Conservation (phyloP, 2,888 invertebrate genomes). For the Acleris sparsana region DNA sequence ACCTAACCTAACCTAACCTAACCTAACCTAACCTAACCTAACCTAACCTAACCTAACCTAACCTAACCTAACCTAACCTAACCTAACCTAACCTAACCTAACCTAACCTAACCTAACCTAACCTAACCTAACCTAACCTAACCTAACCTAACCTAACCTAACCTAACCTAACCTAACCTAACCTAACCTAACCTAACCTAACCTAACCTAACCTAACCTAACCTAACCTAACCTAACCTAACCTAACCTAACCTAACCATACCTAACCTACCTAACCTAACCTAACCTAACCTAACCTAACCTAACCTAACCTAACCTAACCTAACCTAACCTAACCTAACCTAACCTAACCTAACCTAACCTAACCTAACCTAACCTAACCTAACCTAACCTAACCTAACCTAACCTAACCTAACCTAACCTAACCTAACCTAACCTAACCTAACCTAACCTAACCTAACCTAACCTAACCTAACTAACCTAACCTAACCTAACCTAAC, state of each 20-base stretch:
- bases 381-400: conserved; percentile 42
- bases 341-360: conserved; percentile 39
- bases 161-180: conserved; percentile 42
- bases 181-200: conserved; percentile 37
- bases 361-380: conserved; percentile 41
- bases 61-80: too few relatives aligned
- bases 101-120: too few relatives aligned
- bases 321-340: conserved; percentile 41
- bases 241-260: conserved; percentile 38
- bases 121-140: too few relatives aligned
- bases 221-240: conserved; percentile 38
- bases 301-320: conserved; percentile 42
- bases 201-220: conserved; percentile 28
- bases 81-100: too few relatives aligned
- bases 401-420: conserved; percentile 42
- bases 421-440: conserved; percentile 42
- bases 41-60: too few relatives aligned
- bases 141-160: conserved; percentile 38
- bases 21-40: too few relatives aligned
- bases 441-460: conserved; percentile 42
- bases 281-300: conserved; percentile 42
- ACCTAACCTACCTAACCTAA: conserved; percentile 39
- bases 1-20: too few relatives aligned
- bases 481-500: conserved; percentile 42
- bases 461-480: conserved; percentile 43